A percentile compares a stretch with the other conserved stretches of the same genome.
Evolutionary conservation across 1,140 invertebrate genomes (phyloP).

Genomic region (Brachionus rotundiformis): DNA sequence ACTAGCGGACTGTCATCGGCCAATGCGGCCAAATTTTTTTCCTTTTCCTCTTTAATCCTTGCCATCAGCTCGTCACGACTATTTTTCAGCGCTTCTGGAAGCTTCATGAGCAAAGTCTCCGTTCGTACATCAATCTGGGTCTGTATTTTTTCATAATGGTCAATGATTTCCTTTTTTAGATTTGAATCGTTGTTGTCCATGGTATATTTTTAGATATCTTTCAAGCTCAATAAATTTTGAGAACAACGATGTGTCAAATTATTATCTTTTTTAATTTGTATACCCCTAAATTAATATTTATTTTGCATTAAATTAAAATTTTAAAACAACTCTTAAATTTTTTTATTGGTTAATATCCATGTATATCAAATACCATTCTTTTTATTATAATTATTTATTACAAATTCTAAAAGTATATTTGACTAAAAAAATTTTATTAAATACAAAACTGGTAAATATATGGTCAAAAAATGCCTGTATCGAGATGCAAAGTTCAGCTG

Average conservation of each 20-base stretch:
- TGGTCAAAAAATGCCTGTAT: neutral
- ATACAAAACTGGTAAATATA: neutral
- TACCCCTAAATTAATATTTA: neutral
- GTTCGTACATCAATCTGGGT: slow-evolving; percentile 35
- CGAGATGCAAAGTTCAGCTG: neutral
- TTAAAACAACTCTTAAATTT: no score
- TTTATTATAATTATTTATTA: slow-evolving; percentile 20
- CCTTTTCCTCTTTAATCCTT: slow-evolving; percentile 37
- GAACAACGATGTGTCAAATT: neutral
- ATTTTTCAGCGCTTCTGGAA: slow-evolving; percentile 45
- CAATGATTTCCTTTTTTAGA: slow-evolving; percentile 33
- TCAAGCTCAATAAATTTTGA: neutral
- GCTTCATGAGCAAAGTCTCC: slow-evolving; percentile 21
- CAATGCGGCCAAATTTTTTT: slow-evolving; percentile 38
- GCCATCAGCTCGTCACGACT: slow-evolving; percentile 20
- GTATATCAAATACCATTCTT: neutral
- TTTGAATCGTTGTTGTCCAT: neutral
- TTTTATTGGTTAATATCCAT: neutral
- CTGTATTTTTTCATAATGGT: slow-evolving; percentile 41
- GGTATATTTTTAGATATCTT: neutral
- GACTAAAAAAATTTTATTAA: neutral
- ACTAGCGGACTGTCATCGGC: slow-evolving; percentile 13
- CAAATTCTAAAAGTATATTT: neutral
- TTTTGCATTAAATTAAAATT: slow-evolving; percentile 16
- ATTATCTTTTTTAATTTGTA: neutral